Conservation (phyloP, 2,888 invertebrate species). For the Nemotelus nigrinus region DNA sequence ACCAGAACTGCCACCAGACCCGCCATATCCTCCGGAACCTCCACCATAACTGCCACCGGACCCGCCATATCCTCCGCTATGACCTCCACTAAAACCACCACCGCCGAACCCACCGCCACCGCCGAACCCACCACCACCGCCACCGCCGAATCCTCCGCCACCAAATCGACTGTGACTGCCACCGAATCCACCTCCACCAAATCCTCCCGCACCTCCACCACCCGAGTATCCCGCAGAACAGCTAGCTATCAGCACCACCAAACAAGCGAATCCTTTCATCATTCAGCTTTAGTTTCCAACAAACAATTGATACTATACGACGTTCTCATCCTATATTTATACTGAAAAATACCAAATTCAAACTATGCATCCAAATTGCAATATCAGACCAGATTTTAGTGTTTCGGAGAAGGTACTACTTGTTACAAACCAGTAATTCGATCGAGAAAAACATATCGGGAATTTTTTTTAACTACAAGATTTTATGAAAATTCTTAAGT, state of each 20-base stretch:
- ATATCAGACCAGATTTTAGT: not conserved
- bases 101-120: not conserved
- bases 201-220: slow-evolving; percentile 52
- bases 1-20: not conserved
- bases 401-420: not conserved
- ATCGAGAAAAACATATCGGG: not conserved
- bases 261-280: slow-evolving; percentile 38
- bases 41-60: slow-evolving; percentile 5
- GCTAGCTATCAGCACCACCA: slow-evolving; percentile 23
- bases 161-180: not conserved
- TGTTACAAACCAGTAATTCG: not conserved
- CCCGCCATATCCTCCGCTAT: not conserved
- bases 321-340: slow-evolving; percentile 25
- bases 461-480: not conserved
- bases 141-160: not conserved
- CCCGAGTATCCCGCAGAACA: slow-evolving; percentile 39
- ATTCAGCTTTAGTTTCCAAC: not conserved
- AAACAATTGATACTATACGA: slow-evolving; percentile 4
- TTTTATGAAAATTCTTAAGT: not conserved
- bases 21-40: not conserved
- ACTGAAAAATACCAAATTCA: slow-evolving; percentile 6
- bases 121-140: not conserved
- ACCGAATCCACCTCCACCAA: slow-evolving; percentile 26
- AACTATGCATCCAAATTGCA: not conserved
- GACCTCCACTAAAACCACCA: not conserved